These are phyloP conservation scores for Stigmatopora argus DNA, from an alignment of 2,113 vertebrate genomes.

Conservation along the genomic window DNA sequence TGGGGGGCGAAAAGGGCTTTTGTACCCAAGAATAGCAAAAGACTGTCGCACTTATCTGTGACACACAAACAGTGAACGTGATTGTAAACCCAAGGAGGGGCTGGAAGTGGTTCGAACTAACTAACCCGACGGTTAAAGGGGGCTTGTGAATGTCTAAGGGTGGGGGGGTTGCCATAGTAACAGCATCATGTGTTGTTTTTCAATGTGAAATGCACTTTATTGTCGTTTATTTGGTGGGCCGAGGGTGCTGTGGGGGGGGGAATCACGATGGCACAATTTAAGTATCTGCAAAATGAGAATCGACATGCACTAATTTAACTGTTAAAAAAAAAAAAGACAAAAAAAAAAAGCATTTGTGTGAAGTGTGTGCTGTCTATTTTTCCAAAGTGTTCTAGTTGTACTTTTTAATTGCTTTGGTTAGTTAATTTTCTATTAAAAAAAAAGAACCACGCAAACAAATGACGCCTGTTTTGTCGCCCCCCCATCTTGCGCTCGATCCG, in stretches of 20 bases:
- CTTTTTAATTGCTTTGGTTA: conserved; percentile 78
- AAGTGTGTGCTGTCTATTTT: conserved; percentile 76
- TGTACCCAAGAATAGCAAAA: conserved; percentile 45
- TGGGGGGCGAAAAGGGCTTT: conserved; percentile 63
- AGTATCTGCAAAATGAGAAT: conserved; percentile 79
- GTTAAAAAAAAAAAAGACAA: conserved; percentile 54
- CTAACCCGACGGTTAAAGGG: conserved; percentile 56
- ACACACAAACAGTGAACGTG: conserved; percentile 28
- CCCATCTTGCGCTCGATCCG: conserved; percentile 20
- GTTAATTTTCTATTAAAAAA: conserved; percentile 77
- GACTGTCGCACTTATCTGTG: conserved; percentile 53
- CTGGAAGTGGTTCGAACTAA: conserved; percentile 51
- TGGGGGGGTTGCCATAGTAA: conserved; percentile 37
- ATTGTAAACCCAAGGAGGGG: conserved; percentile 18
- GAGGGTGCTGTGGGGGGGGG: not conserved
- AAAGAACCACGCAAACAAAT: conserved; percentile 46
- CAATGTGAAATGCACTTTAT: conserved; percentile 81
- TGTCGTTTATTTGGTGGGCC: conserved; percentile 43
- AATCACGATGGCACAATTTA: conserved; percentile 69
- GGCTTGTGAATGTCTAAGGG: conserved; percentile 43
- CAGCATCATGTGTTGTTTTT: conserved; percentile 74
- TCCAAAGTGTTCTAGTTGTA: conserved; percentile 74
- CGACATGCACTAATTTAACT: conserved; percentile 76
- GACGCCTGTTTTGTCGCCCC: conserved; percentile 52
- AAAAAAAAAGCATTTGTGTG: conserved; percentile 62